Conservation (phyloP, 2,113 vertebrate genomes). For the Proterorhinus semilunaris region DNA sequence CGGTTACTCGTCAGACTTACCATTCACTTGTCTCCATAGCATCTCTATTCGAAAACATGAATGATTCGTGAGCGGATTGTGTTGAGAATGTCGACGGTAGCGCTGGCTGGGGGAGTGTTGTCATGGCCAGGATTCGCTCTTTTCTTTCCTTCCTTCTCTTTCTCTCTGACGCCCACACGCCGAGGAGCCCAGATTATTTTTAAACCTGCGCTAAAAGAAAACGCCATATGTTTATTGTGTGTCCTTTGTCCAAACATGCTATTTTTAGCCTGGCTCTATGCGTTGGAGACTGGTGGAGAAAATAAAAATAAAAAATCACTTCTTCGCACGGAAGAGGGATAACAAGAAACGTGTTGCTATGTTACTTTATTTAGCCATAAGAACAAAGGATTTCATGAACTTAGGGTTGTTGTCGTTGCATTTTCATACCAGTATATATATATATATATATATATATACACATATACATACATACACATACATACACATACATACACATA, state of each 20-base stretch:
- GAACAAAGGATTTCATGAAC: not conserved
- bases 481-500: too few species aligned
- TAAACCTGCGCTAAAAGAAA: not conserved
- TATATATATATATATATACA: too few species aligned
- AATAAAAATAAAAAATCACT: not conserved
- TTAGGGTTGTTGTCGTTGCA: not conserved
- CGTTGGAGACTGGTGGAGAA: not conserved
- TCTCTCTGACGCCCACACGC: conserved; percentile 1
- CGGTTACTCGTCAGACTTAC: too few species aligned
- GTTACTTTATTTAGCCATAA: not conserved
- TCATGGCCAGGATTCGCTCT: not conserved
- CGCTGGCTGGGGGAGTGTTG: not conserved
- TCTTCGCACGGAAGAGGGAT: not conserved
- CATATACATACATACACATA: too few species aligned
- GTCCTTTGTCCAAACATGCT: conserved; percentile 1
- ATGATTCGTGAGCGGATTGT: not conserved
- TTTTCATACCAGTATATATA: too few species aligned
- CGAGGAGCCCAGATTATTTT: not conserved
- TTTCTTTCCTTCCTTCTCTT: not conserved
- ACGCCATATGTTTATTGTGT: conserved; percentile 9
- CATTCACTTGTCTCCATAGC: not conserved
- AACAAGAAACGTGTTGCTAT: not conserved
- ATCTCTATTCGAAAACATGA: not conserved
- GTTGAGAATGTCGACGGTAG: not conserved
- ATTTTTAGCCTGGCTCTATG: not conserved